A percentile compares a stretch with the other conserved stretches of the same genome.
phyloP scores from a whole-genome alignment of 2,888 invertebrate genomes.

The Drosophila mulleri region DNA sequence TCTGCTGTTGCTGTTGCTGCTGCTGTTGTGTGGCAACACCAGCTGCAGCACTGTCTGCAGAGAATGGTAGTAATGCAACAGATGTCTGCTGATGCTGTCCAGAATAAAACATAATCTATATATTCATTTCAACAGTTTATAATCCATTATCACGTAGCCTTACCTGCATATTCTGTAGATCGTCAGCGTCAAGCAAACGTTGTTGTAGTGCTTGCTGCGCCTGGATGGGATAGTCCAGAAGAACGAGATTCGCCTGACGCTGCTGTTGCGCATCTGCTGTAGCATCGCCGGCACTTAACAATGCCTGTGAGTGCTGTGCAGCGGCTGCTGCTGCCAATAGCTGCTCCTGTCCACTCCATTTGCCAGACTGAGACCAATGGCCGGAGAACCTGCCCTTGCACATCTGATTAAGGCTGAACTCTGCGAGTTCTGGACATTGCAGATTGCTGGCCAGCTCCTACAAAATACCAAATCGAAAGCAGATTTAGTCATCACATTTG shows the following conservation, averaged over 20 bases:
- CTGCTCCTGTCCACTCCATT: slow-evolving; percentile 83
- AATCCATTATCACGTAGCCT: background rate
- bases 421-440: slow-evolving; percentile 84
- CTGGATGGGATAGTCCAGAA: slow-evolving; percentile 85
- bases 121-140: background rate
- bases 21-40: slow-evolving; percentile 51
- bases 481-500: background rate
- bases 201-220: slow-evolving; percentile 84
- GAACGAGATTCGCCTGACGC: slow-evolving; percentile 82
- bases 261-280: slow-evolving; percentile 79
- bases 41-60: slow-evolving; percentile 75
- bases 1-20: slow-evolving; percentile 57
- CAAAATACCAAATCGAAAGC: background rate
- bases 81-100: slow-evolving; percentile 83
- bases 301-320: slow-evolving; percentile 74
- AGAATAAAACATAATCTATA: background rate
- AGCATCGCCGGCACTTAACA: slow-evolving; percentile 78
- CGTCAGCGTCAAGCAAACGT: slow-evolving; percentile 84
- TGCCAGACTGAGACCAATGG: slow-evolving; percentile 81
- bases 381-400: slow-evolving; percentile 85
- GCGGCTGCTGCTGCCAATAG: slow-evolving; percentile 77
- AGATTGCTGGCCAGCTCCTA: slow-evolving; percentile 85
- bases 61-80: slow-evolving; percentile 83
- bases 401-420: slow-evolving; percentile 85
- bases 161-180: slow-evolving; percentile 84